A percentile compares a stretch with the other conserved stretches of the same genome.
Evolutionary conservation across 1,140 invertebrate genomes (phyloP).

Genomic region (Lordiphosa clarofinis): DNA sequence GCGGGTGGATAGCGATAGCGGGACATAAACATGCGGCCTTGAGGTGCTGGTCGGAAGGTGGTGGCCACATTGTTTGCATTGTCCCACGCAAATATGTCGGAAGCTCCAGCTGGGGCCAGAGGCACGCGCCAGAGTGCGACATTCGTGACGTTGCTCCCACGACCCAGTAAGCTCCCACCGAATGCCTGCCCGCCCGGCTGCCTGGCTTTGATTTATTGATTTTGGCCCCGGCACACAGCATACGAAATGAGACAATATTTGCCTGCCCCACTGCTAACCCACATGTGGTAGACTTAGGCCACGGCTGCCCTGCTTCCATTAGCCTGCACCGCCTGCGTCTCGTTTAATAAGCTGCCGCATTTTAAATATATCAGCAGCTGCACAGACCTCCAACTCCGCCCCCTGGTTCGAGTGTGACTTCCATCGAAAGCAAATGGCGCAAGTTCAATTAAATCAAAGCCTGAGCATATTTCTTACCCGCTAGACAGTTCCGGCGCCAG

Average conservation of each 20-base stretch:
- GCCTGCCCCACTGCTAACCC: slow-evolving; percentile 23
- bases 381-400: slow-evolving; percentile 10
- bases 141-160: slow-evolving; percentile 59
- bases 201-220: slow-evolving; percentile 74
- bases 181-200: slow-evolving; percentile 9
- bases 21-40: slow-evolving; percentile 46
- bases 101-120: slow-evolving; percentile 43
- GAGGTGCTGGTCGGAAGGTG: slow-evolving; percentile 13
- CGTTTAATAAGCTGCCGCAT: slow-evolving; percentile 63
- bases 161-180: slow-evolving; percentile 19
- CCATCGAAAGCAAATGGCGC: slow-evolving; percentile 27
- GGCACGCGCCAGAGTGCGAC: slow-evolving; percentile 61
- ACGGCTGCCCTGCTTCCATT: slow-evolving; percentile 34
- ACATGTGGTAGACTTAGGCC: slow-evolving; percentile 41
- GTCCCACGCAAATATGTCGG: slow-evolving; percentile 65
- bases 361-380: slow-evolving; percentile 67
- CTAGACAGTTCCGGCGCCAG: slow-evolving; percentile 74
- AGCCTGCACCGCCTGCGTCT: slow-evolving; percentile 19
- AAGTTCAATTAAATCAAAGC: slow-evolving; percentile 75
- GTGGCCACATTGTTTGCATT: slow-evolving; percentile 60
- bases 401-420: not conserved
- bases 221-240: slow-evolving; percentile 60
- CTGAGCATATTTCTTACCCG: slow-evolving; percentile 73
- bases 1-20: slow-evolving; percentile 23
- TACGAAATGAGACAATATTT: slow-evolving; percentile 75